Evolutionary conservation across 1,140 invertebrate genomes (phyloP).

Genomic region (Dinothrombium tinctorium): DNA sequence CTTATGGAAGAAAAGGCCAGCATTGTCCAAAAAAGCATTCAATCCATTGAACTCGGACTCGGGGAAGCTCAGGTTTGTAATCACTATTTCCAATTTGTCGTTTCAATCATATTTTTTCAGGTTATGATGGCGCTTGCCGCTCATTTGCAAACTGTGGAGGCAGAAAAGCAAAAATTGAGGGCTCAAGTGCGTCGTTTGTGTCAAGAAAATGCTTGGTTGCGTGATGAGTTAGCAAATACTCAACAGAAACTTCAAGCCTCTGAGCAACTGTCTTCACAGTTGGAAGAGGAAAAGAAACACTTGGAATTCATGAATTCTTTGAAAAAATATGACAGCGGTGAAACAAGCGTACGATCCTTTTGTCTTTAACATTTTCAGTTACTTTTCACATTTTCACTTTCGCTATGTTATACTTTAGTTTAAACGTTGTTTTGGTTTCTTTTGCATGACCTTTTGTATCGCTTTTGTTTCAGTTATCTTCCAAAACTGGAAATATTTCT

Average conservation of each 20-base stretch:
- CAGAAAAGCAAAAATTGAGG: conserved; percentile 93
- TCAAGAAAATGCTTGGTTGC: conserved; percentile 91
- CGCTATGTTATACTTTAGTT: neutral
- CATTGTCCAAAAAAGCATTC: conserved; percentile 75
- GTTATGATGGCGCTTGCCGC: conserved; percentile 91
- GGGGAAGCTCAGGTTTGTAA: conserved; percentile 64
- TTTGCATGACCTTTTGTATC: too few relatives aligned
- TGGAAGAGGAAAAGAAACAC: conserved; percentile 96
- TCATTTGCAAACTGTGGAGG: conserved; percentile 87
- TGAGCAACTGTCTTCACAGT: conserved; percentile 69
- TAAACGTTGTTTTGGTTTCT: neutral
- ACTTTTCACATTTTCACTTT: neutral
- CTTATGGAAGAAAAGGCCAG: conserved; percentile 52
- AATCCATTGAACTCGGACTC: conserved; percentile 83
- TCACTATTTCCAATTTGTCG: conserved; percentile 1
- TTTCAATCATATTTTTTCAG: conserved; percentile 23
- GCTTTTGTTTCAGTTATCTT: too few relatives aligned
- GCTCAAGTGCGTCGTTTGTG: conserved; percentile 61
- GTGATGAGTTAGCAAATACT: conserved; percentile 89
- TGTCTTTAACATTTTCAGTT: neutral
- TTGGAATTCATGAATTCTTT: conserved; percentile 93
- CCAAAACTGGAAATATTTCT: too few relatives aligned
- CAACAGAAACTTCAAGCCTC: conserved; percentile 88
- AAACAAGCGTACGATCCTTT: conserved; percentile 27
- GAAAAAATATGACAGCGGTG: conserved; percentile 74